Conservation (phyloP, 2,113 vertebrate species). For the Tamias sibiricus region DNA sequence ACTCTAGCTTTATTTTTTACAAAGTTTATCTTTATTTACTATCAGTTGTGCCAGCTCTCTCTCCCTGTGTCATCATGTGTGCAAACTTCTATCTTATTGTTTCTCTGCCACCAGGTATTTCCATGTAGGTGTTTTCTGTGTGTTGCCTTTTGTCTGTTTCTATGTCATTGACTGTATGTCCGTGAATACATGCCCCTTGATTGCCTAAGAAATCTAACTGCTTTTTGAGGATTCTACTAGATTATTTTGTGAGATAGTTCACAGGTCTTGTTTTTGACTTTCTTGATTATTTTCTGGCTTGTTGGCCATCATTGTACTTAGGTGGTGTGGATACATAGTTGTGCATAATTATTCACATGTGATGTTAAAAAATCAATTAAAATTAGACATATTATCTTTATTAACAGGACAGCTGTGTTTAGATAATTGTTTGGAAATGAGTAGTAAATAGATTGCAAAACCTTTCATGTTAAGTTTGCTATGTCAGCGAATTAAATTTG, state of each 20-base stretch:
- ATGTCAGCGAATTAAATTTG: constrained; percentile 17
- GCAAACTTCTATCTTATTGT: background rate
- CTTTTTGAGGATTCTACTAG: background rate
- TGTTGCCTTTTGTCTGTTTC: background rate
- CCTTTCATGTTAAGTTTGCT: constrained; percentile 29
- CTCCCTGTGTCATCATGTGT: background rate
- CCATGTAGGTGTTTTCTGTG: background rate
- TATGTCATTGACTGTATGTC: background rate
- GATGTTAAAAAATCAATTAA: constrained; percentile 23
- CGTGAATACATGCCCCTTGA: background rate
- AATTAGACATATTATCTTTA: constrained; percentile 9
- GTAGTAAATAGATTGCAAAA: background rate
- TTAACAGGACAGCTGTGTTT: background rate
- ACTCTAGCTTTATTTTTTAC: background rate
- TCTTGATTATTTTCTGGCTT: constrained; percentile 31
- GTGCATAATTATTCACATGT: background rate
- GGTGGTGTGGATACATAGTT: background rate
- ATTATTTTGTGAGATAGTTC: background rate
- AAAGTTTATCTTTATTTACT: background rate
- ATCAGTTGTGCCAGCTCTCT: background rate
- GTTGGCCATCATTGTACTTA: background rate
- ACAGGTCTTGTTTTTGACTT: background rate
- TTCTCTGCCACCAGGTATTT: constrained; percentile 26
- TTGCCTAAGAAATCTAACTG: background rate
- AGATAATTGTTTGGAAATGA: background rate